Evolutionary conservation across 2,113 vertebrate genomes (phyloP).

Genomic region (Hydrolagus affinis): DNA sequence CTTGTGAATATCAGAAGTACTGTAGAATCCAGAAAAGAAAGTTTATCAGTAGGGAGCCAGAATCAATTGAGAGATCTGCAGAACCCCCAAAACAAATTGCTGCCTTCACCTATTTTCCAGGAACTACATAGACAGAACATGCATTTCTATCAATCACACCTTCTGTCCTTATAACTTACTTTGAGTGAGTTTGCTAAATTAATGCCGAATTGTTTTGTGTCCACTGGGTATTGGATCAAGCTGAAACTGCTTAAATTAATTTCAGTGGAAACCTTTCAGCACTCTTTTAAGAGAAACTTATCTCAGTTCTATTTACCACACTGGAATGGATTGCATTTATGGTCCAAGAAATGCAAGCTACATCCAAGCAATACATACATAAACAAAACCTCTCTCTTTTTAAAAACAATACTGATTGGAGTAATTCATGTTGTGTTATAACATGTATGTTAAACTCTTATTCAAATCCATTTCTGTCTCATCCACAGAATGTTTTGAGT

Average conservation of each 20-base stretch:
- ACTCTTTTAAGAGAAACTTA: not conserved
- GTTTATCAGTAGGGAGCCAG: not conserved
- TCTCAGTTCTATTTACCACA: not conserved
- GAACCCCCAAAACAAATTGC: no score
- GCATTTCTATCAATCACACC: no score
- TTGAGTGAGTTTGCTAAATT: not conserved
- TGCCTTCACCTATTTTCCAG: no score
- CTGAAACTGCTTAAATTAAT: not conserved
- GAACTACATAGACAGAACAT: no score
- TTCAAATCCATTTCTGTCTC: not conserved
- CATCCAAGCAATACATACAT: not conserved
- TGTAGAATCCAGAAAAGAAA: no score
- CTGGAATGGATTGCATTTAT: not conserved
- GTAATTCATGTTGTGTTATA: not conserved
- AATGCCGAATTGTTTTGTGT: not conserved
- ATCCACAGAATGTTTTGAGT: not conserved
- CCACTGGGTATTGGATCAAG: not conserved
- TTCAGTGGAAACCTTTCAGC: not conserved
- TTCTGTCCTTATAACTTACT: not conserved
- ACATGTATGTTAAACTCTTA: not conserved
- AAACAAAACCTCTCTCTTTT: not conserved
- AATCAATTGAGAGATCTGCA: no score
- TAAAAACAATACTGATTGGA: not conserved
- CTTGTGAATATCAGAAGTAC: not conserved
- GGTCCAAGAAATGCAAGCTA: not conserved